These are phyloP conservation scores for Campoplex nolae DNA, from an alignment of 2,888 invertebrate species.

Conservation along the genomic window DNA sequence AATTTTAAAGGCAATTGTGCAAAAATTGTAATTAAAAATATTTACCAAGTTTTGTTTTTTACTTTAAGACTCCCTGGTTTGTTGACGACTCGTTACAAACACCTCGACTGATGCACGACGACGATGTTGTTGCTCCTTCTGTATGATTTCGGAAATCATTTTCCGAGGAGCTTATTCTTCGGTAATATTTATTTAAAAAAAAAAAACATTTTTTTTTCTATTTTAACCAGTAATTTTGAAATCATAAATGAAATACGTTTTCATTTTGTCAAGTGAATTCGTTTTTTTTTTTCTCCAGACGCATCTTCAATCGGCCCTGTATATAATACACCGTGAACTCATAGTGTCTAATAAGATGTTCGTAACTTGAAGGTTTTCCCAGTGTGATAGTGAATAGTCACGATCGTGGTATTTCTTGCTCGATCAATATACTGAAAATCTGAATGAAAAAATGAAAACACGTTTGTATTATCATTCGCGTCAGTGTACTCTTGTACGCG, in stretches of 20 bases:
- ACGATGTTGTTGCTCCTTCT: no score
- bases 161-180: no score
- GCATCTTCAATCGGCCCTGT: neutral
- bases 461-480: neutral
- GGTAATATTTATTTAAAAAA: no score
- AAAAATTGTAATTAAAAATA: neutral
- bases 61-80: neutral
- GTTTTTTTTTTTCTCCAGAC: neutral
- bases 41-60: neutral
- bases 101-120: no score
- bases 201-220: no score
- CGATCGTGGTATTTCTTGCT: slow-evolving; percentile 2
- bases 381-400: slow-evolving; percentile 5
- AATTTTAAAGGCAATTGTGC: neutral
- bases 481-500: neutral
- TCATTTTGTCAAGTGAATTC: neutral
- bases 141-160: no score
- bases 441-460: neutral
- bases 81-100: no score
- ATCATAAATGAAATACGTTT: neutral
- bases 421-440: slow-evolving; percentile 16
- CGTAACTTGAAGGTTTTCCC: slow-evolving; percentile 15
- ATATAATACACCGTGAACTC: neutral
- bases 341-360: slow-evolving; percentile 20
- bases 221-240: no score